Conservation (phyloP, 2,797 vertebrate species). For the Anabas testudineus region DNA sequence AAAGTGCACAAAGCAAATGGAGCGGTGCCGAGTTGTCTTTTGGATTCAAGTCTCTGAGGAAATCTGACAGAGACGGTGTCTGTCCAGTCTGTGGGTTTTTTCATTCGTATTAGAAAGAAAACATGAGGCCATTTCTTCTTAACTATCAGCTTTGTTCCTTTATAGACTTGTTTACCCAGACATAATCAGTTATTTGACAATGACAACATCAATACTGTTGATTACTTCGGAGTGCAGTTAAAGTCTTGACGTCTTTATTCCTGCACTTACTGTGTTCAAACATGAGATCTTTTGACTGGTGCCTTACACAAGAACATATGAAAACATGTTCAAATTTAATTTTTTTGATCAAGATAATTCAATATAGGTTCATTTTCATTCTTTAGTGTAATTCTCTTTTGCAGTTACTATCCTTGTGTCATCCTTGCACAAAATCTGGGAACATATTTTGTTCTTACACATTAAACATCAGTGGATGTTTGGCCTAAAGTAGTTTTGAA, state of each 20-base stretch:
- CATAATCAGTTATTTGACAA: conserved; percentile 26
- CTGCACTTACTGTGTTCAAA: not conserved
- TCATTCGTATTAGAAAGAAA: conserved; percentile 36
- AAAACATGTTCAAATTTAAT: not conserved
- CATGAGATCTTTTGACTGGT: not conserved
- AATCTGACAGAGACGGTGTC: conserved; percentile 40
- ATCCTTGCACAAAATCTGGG: not conserved
- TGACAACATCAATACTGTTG: conserved; percentile 19
- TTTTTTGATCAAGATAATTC: not conserved
- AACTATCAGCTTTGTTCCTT: conserved; percentile 34
- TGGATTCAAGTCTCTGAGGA: conserved; percentile 53
- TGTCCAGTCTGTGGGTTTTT: conserved; percentile 45
- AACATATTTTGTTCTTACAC: not conserved
- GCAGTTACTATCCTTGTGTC: no score
- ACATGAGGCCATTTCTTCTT: conserved; percentile 25
- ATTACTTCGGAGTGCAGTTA: conserved; percentile 23
- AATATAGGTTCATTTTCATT: no score
- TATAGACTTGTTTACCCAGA: conserved; percentile 18
- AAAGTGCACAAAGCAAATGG: conserved; percentile 64
- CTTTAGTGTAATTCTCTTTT: no score
- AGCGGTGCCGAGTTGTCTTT: conserved; percentile 55
- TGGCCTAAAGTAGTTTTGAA: no score
- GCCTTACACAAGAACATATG: not conserved
- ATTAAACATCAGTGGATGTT: not conserved
- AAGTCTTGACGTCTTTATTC: not conserved